Base-by-base conservation (phyloP, 2,888 invertebrate species). In the Meteorus cinctellus region DNA sequence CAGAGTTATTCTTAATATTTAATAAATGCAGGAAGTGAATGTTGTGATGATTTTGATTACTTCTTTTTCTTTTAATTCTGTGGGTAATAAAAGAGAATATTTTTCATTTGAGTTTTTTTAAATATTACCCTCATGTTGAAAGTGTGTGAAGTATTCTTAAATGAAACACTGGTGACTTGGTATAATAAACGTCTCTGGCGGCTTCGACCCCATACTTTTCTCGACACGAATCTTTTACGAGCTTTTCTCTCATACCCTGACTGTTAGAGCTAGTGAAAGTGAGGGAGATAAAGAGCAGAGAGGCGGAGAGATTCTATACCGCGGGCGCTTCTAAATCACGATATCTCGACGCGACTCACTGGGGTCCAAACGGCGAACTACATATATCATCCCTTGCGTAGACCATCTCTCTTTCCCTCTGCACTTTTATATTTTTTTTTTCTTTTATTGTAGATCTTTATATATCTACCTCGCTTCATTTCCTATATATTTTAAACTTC, bases 311-410 rank as follows among this genome's bases (percentile, higher is more conserved):
- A 45, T 45, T 74, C 62, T 27, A 36, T 36, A 59, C 71, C 19
- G 19, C 45, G 19, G 10, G 65, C 75, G 77, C 74, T 80, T 81
- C 78, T 79, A 80, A 81, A 81, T 81, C 81, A 81, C 78, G 78
- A 79, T 81, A 80, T 80, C 80, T 81, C 77, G 78, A 71, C 77
- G 75, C 74, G 68, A 77, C 77, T 68, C 81, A 79, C 73, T 79
- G 77, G 77, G 78, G 77, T 78, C 72, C 77, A 75, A 80, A 77
- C 75, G 75, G 66, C 69, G 75, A 76, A 81, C 81, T 79, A 79
- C 81, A 81, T 81, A 78, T 73, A 80, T 81, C 81, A 81, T 79
- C 76, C 71, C 74, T 70, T 27, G 19, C 19, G 19, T 65, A 66
- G 41, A 59, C 55, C 48, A 71, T 66, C 19, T 60, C 65, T 72